Evolutionary conservation across 2,797 vertebrate genomes (phyloP).

Genomic region (Labroides dimidiatus): DNA sequence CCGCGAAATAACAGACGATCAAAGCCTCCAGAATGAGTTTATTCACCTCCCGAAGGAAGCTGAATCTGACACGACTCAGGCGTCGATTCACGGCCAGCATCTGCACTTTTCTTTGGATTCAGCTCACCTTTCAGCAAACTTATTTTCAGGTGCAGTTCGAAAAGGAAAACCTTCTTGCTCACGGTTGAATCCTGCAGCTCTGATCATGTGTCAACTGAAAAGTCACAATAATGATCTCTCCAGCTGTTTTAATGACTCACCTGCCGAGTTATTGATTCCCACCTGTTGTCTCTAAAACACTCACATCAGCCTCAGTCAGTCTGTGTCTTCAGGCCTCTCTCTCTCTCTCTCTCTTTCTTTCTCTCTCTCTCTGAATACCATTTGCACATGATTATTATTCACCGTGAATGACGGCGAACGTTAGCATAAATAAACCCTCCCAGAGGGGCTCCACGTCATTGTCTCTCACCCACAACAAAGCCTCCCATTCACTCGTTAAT

Average conservation of each 20-base stretch:
- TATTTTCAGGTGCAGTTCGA: no score
- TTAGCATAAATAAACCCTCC: conserved; percentile 18
- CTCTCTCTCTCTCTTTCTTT: background rate
- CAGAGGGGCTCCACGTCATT: conserved; percentile 19
- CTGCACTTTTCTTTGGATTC: no score
- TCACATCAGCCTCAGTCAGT: conserved; percentile 1
- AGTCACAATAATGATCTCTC: no score
- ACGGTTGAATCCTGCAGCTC: no score
- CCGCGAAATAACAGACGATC: background rate
- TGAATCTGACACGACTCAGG: no score
- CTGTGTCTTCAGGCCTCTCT: background rate
- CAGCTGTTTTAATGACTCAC: background rate
- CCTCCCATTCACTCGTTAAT: conserved; percentile 32
- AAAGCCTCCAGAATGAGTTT: background rate
- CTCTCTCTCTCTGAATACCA: background rate
- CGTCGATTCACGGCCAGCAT: no score
- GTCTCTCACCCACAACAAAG: conserved; percentile 17
- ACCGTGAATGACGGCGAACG: background rate
- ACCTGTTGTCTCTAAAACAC: conserved; percentile 15
- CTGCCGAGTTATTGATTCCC: background rate
- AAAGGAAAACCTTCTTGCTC: no score
- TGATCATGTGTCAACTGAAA: no score
- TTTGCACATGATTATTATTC: conserved; percentile 10
- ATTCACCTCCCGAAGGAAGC: no score
- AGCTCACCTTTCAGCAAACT: no score